Evolutionary conservation across 2,888 invertebrate species (phyloP), one percentile per base, ranked within the genome.

Genomic region (Lysandra coridon): DNA sequence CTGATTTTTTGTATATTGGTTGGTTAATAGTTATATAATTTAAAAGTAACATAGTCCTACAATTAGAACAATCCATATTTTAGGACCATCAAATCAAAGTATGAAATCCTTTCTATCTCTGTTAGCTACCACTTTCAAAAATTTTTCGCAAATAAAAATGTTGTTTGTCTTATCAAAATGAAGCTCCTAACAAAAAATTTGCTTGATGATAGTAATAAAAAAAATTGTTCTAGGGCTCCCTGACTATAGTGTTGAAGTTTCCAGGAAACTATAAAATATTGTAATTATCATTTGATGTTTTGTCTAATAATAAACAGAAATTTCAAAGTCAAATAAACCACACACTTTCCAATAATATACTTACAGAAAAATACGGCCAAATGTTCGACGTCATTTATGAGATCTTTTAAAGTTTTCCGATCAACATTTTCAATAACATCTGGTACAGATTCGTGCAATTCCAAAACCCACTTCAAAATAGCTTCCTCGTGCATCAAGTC

Each of bases 341-440:
- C 14, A 57, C 4, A 17, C 14, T 57, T 57, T 57, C 4, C 57
- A 57, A 17, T 4, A 3, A 57, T 4, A 57, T 69, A 95, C 97
- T 96, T 95, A 98, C 98, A 98, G 95, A 98, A 98, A 91, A 97
- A 98, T 81, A 98, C 98, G 79, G 98, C 98, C 81, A 98, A 95
- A 91, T 98, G 98, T 88, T 98, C 98, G 40, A 98, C 97, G 85
- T 98, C 98, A 87, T 97, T 97, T 84, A 98, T 98, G 40, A 98
- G 95, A 86, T 97, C 97, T 91, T 98, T 98, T 81, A 98, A 94
- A 44, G 98, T 98, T 91, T 98, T 98, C 82, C 98, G 96, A 88
- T 98, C 98, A 53, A 98, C 98, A 85, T 95, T 98, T 92, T 98
- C 98, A 87, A 98, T 98, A 53, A 98, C 96, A 92, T 98, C 98